Evolutionary conservation across 2,797 vertebrate genomes (phyloP).

Genomic region (Momotus momota): DNA sequence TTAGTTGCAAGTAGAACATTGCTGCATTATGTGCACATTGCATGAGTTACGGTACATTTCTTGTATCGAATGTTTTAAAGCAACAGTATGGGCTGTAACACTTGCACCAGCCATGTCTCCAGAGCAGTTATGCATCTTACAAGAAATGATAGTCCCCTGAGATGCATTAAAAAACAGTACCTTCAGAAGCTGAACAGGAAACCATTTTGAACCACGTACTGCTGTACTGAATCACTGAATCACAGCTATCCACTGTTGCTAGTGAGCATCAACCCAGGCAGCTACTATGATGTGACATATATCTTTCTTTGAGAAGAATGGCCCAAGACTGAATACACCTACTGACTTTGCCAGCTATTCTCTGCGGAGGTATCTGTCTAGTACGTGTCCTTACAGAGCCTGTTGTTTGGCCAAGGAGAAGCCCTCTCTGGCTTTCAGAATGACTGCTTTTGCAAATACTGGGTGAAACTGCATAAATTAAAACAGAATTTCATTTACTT

Average conservation of each 20-base stretch:
- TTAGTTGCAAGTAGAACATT: neutral
- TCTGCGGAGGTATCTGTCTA: neutral
- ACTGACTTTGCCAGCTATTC: accelerated
- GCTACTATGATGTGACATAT: neutral
- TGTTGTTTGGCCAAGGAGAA: neutral
- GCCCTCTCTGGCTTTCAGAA: neutral
- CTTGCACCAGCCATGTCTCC: neutral
- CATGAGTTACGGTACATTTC: accelerated
- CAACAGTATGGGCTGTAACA: neutral
- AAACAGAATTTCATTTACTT: neutral
- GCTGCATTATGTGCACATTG: accelerated
- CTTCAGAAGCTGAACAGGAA: neutral
- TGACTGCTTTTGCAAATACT: neutral
- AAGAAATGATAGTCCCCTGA: neutral
- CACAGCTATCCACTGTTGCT: neutral
- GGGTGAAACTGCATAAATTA: neutral
- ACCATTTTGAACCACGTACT: neutral
- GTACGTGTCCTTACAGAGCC: neutral
- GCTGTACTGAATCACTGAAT: neutral
- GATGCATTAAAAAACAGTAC: neutral
- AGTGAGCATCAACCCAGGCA: neutral
- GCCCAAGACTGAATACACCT: neutral
- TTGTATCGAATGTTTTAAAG: neutral
- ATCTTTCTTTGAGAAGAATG: neutral
- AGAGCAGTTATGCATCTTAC: neutral